Evolutionary conservation across 2,888 invertebrate species (phyloP).

Genomic region (Tenthredo distinguenda): DNA sequence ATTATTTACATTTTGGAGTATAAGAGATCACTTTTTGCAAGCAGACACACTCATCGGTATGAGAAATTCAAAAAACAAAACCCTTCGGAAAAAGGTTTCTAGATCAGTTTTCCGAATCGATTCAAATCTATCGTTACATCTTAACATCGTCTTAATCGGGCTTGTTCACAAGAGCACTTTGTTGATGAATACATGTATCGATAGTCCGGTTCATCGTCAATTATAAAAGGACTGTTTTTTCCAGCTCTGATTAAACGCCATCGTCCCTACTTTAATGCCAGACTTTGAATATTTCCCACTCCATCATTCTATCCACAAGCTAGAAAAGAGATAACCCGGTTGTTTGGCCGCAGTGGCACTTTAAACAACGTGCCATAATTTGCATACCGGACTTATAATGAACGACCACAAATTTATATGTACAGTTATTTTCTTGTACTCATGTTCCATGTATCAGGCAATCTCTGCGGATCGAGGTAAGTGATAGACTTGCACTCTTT

Average conservation of each 20-base stretch:
- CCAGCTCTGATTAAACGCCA: background rate
- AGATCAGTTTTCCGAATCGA: too few relatives aligned
- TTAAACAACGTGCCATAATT: background rate
- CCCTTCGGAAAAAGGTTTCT: too few relatives aligned
- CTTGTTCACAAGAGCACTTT: too few relatives aligned
- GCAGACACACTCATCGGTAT: too few relatives aligned
- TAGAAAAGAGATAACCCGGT: background rate
- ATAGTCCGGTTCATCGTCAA: too few relatives aligned
- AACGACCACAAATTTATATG: background rate
- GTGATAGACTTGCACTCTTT: background rate
- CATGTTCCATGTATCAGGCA: background rate
- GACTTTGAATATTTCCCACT: background rate
- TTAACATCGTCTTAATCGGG: too few relatives aligned
- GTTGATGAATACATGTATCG: too few relatives aligned
- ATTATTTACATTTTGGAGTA: too few relatives aligned
- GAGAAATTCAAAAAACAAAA: too few relatives aligned
- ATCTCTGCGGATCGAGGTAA: background rate
- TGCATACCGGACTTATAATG: background rate
- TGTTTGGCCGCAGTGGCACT: background rate
- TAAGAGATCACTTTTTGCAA: too few relatives aligned
- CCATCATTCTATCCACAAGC: background rate
- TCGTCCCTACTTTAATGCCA: background rate
- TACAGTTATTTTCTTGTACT: background rate
- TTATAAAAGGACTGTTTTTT: too few relatives aligned
- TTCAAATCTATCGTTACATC: too few relatives aligned